phyloP scores from a whole-genome alignment of 2,888 invertebrate species.

The Harpalus rubripes region DNA sequence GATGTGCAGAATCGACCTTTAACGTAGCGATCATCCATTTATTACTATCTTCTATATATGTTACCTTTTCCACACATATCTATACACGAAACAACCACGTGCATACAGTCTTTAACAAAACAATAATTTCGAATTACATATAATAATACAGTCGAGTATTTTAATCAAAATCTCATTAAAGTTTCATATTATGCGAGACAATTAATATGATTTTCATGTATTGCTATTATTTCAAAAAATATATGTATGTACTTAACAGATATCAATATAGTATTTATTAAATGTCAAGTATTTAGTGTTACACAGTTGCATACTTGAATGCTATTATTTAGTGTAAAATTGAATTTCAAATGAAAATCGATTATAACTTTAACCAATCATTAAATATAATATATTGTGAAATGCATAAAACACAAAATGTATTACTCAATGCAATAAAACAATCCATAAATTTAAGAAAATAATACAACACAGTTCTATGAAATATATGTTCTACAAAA shows the following conservation, averaged over 20 bases:
- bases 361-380: not conserved
- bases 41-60: too few species aligned
- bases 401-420: too few species aligned
- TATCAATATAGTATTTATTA: not conserved
- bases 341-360: not conserved
- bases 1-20: too few species aligned
- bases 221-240: not conserved
- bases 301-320: not conserved
- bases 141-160: not conserved
- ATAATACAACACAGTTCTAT: not conserved
- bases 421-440: not conserved
- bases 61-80: not conserved
- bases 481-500: too few species aligned
- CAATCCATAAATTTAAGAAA: not conserved
- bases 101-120: not conserved
- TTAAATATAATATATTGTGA: not conserved
- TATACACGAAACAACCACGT: not conserved
- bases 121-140: not conserved
- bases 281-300: not conserved
- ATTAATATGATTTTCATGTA: not conserved
- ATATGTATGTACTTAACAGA: not conserved
- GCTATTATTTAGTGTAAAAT: not conserved
- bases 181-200: not conserved
- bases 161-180: not conserved
- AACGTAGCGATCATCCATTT: too few species aligned